Conservation (phyloP, 2,797 vertebrate genomes). For the Phyllotis vaccarum region DNA sequence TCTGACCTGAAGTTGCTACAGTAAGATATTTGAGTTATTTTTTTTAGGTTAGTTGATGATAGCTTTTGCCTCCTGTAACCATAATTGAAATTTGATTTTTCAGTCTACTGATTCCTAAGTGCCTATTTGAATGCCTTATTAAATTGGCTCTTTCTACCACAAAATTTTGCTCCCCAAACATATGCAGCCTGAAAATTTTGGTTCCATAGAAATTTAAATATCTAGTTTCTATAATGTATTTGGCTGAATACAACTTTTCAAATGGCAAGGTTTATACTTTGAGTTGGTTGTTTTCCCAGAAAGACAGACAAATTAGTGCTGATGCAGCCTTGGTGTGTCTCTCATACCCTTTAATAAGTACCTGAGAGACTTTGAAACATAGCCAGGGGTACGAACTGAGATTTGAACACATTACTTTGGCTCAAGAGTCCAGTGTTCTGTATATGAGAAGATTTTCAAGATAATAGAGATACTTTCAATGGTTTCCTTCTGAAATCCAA, state of each 20-base stretch:
- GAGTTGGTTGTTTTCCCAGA: conserved; percentile 57
- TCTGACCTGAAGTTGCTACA: conserved; percentile 33
- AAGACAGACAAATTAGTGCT: conserved; percentile 52
- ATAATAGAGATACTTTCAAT: not conserved
- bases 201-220: conserved; percentile 56
- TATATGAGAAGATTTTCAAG: not conserved
- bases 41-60: conserved; percentile 36
- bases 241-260: conserved; percentile 46
- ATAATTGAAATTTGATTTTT: conserved; percentile 67
- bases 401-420: not conserved
- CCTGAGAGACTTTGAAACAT: conserved; percentile 32
- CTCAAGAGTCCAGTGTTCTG: not conserved
- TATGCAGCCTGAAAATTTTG: conserved; percentile 44
- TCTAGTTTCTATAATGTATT: conserved; percentile 43
- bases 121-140: conserved; percentile 31
- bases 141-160: conserved; percentile 46
- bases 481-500: not conserved
- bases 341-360: not conserved
- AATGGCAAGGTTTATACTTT: conserved; percentile 58
- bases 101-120: conserved; percentile 23
- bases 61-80: conserved; percentile 41
- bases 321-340: not conserved
- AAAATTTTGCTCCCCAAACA: conserved; percentile 22
- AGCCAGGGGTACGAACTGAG: conserved; percentile 33
- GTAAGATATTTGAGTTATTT: conserved; percentile 51